Evolutionary conservation across 1,140 invertebrate species (phyloP), one percentile per base, ranked within the genome.

Genomic region (Macrocentrus cingulum): DNA sequence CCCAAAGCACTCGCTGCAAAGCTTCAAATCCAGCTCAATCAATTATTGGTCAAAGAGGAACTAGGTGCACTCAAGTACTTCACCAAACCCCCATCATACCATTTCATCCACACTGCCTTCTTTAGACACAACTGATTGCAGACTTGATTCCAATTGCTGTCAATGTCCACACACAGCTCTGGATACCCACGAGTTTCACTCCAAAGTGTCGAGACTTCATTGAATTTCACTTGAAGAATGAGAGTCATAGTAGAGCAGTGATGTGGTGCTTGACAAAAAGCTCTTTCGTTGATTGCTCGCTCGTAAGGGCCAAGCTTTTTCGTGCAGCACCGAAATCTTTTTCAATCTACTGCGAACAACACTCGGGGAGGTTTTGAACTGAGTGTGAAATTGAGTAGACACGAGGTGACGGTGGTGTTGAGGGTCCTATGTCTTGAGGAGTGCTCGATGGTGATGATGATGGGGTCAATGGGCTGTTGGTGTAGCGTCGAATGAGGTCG

Each of bases 381-480:
- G 68, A 75, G 29, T 70, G 69, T 1, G 77, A 76, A 48, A 80
- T 80, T 4, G 76, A 75, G 39, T 72, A 80, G 49, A 80, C 66
- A 16, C 74, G 67, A 6, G 72, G 59, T 1, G 71, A 50, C 39
- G 55, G 60, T 42, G 67, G 42, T 23, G 63, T 39, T 5, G 72
- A 61, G 22, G 64, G 25, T 41, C 52, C 66, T 23, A 64, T 25
- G 9, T 63, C 60, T 11, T 69, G 71, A 2, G 64, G 53, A 20
- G 55, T 45, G 3, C 65, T 64, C 1, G 69, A 63, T 8, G 72
- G 71, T n/a, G 68, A 62, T 16, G n/a, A n/a, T n/a, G n/a, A n/a
- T n/a, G n/a, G n/a, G 9, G 4, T 29, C 25, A 29, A 4, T 5
- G 25, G 25, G 4, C 4, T 29, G 9, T 29, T 29, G 9, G 76